Evolutionary conservation across 2,888 invertebrate species (phyloP), one percentile per base, ranked within the genome.

Genomic region (Macropis europaea): DNA sequence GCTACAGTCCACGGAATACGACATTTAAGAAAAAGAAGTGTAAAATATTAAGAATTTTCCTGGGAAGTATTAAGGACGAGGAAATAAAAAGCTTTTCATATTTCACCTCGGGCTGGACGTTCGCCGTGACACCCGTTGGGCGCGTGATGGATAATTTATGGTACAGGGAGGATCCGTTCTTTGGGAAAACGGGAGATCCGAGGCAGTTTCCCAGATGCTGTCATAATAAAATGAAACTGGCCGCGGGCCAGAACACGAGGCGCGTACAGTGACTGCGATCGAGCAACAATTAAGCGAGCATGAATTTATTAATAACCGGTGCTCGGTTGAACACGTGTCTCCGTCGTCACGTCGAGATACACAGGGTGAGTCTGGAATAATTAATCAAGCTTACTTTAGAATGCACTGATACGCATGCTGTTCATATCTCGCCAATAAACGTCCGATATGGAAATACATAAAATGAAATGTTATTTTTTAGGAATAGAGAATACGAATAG

Each of bases 241-340:
- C 50, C 6, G 2, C 0, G 5, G 2, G 57, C 57, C 69, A 69
- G 15, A 3, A 13, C 1, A n/a, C 11, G 17, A 13, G 9, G 28
- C 5, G 3, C 17, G 13, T 28, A 54, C 3, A 26, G 7, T 6
- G 32, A 15, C 24, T 9, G 3, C 28, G 42, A 28, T 22, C 40
- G 63, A 36, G 50, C 36, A 30, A 52, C 68, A 45, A 66, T 69
- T 57, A 26, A 34, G 13, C 36, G 36, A 32, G 52, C 38, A 53
- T 53, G 30, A 45, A 61, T 57, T 66, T 69, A 69, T 66, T 66
- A 69, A 69, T 69, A 69, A 57, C 56, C 43, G 13, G 24, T 34
- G 42, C 24, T 36, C 11, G 30, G 34, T 66, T 52, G 45, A 69
- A 56, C 54, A 50, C n/a, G 30, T 11, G 15, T 34, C 11, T 34